Percentiles rank a stretch among this genome's conserved stretches.
These are phyloP conservation scores for Xylota segnis DNA, from an alignment of 2,888 invertebrate species.

Conservation along the genomic window DNA sequence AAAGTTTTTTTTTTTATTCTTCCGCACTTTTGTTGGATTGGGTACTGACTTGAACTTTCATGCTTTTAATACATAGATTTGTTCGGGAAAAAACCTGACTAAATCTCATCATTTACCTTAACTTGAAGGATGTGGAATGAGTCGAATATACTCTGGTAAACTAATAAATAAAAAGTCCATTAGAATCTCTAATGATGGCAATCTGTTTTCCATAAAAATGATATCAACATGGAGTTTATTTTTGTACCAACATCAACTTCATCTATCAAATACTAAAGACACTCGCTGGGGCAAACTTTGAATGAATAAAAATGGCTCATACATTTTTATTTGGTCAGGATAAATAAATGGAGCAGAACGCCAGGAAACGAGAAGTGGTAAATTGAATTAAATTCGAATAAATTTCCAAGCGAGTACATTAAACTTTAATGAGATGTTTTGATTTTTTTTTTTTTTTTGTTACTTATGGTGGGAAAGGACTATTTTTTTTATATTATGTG, in stretches of 20 bases:
- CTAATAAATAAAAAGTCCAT: constrained; percentile 74
- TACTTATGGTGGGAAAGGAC: background rate
- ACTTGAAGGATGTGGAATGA: background rate
- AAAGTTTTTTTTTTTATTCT: constrained; percentile 54
- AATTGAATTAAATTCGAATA: constrained; percentile 64
- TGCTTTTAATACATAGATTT: background rate
- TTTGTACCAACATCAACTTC: constrained; percentile 22
- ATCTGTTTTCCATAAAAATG: constrained; percentile 71
- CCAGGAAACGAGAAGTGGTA: constrained; percentile 16
- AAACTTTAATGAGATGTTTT: constrained; percentile 37
- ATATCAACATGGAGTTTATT: constrained; percentile 30
- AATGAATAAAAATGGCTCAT: constrained; percentile 45
- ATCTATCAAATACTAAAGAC: constrained; percentile 45
- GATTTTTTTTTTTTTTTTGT: constrained; percentile 2
- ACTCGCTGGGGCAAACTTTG: constrained; percentile 10
- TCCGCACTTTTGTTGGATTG: constrained; percentile 34
- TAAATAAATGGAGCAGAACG: constrained; percentile 51
- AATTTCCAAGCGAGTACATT: constrained; percentile 17
- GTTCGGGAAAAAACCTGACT: background rate
- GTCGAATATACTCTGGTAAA: background rate
- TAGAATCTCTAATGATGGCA: constrained; percentile 53
- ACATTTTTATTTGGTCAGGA: constrained; percentile 50
- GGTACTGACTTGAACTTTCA: constrained; percentile 11
- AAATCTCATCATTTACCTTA: background rate
- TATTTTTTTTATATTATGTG: background rate